Conservation (phyloP, 1,140 invertebrate genomes). For the Campodea augens region DNA sequence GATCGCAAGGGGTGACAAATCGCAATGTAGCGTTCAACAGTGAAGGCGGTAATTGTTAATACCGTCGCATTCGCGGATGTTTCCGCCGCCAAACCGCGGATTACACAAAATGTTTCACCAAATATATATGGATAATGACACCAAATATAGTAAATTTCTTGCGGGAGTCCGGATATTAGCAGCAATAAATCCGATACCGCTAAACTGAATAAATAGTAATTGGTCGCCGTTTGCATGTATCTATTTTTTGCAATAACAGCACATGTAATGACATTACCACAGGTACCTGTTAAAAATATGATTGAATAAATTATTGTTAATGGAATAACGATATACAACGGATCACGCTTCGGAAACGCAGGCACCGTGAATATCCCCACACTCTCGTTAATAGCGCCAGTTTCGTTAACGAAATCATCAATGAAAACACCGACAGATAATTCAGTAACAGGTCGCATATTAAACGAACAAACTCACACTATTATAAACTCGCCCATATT, state of each 20-base stretch:
- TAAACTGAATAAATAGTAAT: constrained; percentile 82
- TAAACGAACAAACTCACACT: too few relatives aligned
- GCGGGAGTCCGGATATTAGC: constrained; percentile 25
- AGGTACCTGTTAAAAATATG: constrained; percentile 65
- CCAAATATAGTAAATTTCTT: constrained; percentile 30
- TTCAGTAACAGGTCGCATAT: too few relatives aligned
- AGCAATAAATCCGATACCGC: constrained; percentile 46
- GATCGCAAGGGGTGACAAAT: background rate
- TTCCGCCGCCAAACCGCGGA: constrained; percentile 29
- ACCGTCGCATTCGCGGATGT: constrained; percentile 36
- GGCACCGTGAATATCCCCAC: too few relatives aligned
- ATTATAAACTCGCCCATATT: too few relatives aligned
- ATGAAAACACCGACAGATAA: too few relatives aligned
- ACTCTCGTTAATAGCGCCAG: too few relatives aligned
- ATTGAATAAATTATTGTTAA: constrained; percentile 51
- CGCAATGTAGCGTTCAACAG: constrained; percentile 25
- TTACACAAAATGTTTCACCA: constrained; percentile 30
- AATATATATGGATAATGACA: constrained; percentile 30
- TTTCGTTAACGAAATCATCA: too few relatives aligned
- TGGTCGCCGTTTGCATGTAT: constrained; percentile 65
- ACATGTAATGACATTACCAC: constrained; percentile 76
- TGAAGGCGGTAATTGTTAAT: constrained; percentile 39
- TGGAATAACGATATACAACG: constrained; percentile 29
- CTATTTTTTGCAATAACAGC: constrained; percentile 67
- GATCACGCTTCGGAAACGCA: constrained; percentile 11